phyloP scores from a whole-genome alignment of 1,140 invertebrate genomes.

The Bombus superbus region DNA sequence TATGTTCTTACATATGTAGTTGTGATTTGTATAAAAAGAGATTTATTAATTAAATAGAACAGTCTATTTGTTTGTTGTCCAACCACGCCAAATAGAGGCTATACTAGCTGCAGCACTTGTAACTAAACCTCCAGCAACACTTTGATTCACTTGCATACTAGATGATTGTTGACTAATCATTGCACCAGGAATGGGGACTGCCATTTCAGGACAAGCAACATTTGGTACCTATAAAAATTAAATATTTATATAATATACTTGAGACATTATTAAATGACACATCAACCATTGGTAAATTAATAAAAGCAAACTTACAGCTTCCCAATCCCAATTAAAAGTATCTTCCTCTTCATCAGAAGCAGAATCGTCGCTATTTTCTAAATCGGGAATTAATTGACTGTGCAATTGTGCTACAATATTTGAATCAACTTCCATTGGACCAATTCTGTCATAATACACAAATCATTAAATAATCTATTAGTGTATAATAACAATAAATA shows the following conservation, averaged over 20 bases:
- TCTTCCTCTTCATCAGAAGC: constrained; percentile 87
- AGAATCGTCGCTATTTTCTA: constrained; percentile 86
- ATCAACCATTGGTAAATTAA: not conserved
- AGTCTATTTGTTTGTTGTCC: constrained; percentile 83
- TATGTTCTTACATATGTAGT: constrained; percentile 26
- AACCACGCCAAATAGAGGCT: constrained; percentile 88
- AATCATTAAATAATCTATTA: constrained; percentile 32
- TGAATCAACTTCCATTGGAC: constrained; percentile 84
- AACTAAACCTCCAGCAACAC: constrained; percentile 86
- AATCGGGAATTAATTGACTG: constrained; percentile 84
- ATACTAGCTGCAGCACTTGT: constrained; percentile 88
- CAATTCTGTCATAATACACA: constrained; percentile 78
- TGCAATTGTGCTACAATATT: constrained; percentile 84
- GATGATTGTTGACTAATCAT: constrained; percentile 84
- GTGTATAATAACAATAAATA: constrained; percentile 27
- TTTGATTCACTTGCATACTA: constrained; percentile 83
- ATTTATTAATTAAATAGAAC: constrained; percentile 47
- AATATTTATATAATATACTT: not conserved
- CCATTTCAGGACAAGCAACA: constrained; percentile 83
- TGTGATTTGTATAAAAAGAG: constrained; percentile 51
- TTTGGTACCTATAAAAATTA: constrained; percentile 82
- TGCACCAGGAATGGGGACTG: constrained; percentile 76
- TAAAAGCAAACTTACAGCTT: constrained; percentile 83
- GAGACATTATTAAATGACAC: not conserved
- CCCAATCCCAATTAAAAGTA: constrained; percentile 86